Conservation (phyloP, 1,140 invertebrate species). For the Alviniconcha marisindica region DNA sequence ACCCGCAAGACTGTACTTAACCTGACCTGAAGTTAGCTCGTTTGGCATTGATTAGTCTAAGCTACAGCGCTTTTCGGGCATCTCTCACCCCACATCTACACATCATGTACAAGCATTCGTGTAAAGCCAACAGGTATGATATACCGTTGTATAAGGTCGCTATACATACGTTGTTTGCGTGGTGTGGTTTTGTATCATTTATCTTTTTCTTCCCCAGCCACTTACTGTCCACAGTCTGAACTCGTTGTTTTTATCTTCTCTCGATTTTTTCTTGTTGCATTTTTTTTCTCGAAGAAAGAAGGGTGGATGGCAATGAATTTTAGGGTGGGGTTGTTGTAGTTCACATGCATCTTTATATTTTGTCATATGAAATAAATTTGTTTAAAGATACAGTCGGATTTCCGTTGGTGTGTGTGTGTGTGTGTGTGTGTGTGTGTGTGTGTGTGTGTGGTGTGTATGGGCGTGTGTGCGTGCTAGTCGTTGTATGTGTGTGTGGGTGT, state of each 20-base stretch:
- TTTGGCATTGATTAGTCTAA: too few relatives aligned
- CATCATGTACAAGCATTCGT: too few relatives aligned
- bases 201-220: too few relatives aligned
- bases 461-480: background rate
- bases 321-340: background rate
- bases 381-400: background rate
- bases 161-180: too few relatives aligned
- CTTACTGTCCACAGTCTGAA: too few relatives aligned
- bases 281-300: background rate
- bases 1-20: too few relatives aligned
- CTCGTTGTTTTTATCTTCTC: background rate
- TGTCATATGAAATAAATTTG: constrained; percentile 20
- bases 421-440: constrained; percentile 29
- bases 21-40: too few relatives aligned
- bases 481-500: constrained; percentile 34
- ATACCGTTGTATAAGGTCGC: too few relatives aligned
- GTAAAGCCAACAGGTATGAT: too few relatives aligned
- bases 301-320: background rate
- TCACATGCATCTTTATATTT: constrained; percentile 21
- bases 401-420: background rate
- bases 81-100: too few relatives aligned
- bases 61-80: too few relatives aligned
- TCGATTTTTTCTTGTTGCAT: background rate
- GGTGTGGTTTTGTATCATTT: too few relatives aligned
- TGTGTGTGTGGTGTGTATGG: constrained; percentile 5